Conservation (phyloP, 2,797 vertebrate species). For the Agapornis canus region DNA sequence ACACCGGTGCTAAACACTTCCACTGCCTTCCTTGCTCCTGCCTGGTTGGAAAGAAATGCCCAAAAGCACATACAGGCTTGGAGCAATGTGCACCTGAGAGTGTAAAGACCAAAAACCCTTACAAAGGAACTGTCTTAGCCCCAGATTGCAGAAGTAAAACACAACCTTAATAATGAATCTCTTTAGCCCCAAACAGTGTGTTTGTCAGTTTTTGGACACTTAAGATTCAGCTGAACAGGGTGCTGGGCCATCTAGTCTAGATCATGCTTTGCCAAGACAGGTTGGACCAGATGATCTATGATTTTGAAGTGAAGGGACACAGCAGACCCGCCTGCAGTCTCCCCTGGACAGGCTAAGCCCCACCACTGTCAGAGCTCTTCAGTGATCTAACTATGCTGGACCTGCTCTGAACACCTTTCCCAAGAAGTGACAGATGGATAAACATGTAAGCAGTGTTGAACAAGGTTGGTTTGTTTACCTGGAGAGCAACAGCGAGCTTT, state of each 20-base stretch:
- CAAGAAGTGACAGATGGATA: too few species aligned
- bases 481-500: neutral
- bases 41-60: neutral
- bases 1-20: rapidly evolving
- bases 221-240: too few species aligned
- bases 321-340: neutral
- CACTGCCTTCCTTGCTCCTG: neutral
- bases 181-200: neutral
- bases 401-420: neutral
- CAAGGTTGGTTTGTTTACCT: neutral
- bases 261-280: neutral
- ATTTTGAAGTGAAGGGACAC: neutral
- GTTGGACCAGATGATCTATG: neutral
- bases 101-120: neutral
- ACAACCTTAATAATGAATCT: neutral
- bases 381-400: neutral
- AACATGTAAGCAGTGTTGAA: neutral
- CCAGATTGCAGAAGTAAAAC: neutral
- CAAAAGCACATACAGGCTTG: neutral
- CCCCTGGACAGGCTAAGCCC: neutral
- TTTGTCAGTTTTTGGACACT: neutral
- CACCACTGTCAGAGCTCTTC: neutral
- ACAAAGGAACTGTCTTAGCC: neutral
- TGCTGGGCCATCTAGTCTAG: neutral
- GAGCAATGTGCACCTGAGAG: neutral